Evolutionary conservation across 2,113 vertebrate genomes (phyloP).

Genomic region (Vulpes vulpes): DNA sequence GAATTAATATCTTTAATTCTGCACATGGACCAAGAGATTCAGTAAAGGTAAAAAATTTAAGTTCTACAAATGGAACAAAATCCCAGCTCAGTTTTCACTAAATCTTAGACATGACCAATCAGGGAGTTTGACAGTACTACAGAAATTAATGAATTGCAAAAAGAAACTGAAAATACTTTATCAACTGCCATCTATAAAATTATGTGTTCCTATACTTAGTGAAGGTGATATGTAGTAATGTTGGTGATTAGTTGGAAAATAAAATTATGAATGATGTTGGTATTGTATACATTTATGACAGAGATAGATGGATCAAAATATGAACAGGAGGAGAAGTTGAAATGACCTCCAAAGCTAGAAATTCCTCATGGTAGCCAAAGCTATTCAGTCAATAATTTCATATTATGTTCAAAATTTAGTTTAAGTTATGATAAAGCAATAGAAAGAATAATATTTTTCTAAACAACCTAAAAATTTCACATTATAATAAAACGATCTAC

Average conservation of each 20-base stretch:
- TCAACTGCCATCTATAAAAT: constrained; percentile 2
- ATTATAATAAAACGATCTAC: neutral
- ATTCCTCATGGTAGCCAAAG: neutral
- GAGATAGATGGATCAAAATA: neutral
- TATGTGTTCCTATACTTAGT: neutral
- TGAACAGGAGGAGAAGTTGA: neutral
- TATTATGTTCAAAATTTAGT: constrained; percentile 18
- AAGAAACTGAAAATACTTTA: constrained; percentile 53
- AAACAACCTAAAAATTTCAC: neutral
- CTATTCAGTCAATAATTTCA: neutral
- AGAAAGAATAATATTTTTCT: constrained; percentile 36
- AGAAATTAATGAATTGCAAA: neutral
- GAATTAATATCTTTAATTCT: neutral
- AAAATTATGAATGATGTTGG: neutral
- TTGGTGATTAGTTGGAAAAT: constrained; percentile 44
- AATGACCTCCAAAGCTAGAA: constrained; percentile 32
- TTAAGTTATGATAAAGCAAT: constrained; percentile 24
- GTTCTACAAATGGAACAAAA: neutral
- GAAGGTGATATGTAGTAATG: neutral
- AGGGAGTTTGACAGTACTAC: neutral
- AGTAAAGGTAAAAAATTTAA: neutral
- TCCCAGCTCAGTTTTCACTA: constrained; percentile 17
- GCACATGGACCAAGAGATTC: neutral
- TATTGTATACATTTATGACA: neutral
- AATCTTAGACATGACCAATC: neutral